Evolutionary conservation across 2,797 vertebrate species (phyloP).

Genomic region (Morelia viridis): DNA sequence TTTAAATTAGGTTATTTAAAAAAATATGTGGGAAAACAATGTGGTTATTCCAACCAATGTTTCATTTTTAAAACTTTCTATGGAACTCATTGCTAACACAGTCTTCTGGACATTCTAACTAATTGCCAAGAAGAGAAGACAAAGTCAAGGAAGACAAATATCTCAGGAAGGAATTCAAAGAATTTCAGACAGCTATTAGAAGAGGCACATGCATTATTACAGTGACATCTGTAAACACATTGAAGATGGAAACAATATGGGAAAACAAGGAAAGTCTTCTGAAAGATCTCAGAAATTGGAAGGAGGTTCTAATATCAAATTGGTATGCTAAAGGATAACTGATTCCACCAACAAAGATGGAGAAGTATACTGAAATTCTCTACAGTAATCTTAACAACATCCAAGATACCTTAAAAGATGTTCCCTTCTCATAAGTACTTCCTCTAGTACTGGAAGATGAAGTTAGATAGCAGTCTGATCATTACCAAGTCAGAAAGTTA

Average conservation of each 20-base stretch:
- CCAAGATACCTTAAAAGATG: not conserved
- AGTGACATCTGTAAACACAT: not conserved
- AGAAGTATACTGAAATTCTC: not conserved
- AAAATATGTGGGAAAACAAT: not conserved
- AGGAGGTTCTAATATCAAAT: not conserved
- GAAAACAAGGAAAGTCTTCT: not conserved
- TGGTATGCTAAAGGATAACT: not conserved
- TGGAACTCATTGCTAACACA: not conserved
- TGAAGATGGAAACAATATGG: not conserved
- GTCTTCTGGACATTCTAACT: not conserved
- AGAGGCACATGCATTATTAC: not conserved
- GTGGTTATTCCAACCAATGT: not conserved
- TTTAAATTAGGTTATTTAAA: not conserved
- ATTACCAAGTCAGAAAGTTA: not conserved
- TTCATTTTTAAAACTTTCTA: not conserved
- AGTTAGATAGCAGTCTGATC: not conserved
- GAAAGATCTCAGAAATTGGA: not conserved
- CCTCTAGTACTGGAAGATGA: not conserved
- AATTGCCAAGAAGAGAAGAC: not conserved
- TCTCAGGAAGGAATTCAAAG: not conserved
- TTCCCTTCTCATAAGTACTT: not conserved
- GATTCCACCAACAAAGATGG: not conserved
- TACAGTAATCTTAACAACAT: not conserved
- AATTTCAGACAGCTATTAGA: not conserved
- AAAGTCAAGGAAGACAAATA: not conserved